These are phyloP conservation scores for Podabrus alpinus DNA, from an alignment of 2,888 invertebrate genomes.

Conservation along the genomic window DNA sequence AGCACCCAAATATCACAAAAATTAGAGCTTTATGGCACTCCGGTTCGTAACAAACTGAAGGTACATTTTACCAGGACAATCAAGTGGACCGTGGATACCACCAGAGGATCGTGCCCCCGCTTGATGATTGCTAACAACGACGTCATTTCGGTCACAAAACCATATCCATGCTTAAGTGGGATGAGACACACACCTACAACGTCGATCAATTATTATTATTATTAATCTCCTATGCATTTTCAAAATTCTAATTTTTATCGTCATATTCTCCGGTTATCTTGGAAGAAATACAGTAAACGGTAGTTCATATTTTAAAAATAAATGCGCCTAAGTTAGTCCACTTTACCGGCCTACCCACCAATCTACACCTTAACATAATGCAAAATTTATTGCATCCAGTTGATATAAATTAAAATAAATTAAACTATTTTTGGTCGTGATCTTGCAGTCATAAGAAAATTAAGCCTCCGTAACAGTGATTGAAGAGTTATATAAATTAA, in stretches of 20 bases:
- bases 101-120: slow-evolving; percentile 19
- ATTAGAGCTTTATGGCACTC: slow-evolving; percentile 23
- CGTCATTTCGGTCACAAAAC: slow-evolving; percentile 18
- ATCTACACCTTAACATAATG: background rate
- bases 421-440: slow-evolving; percentile 14
- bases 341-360: background rate
- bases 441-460: background rate
- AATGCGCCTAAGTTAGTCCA: background rate
- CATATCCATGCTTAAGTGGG: slow-evolving; percentile 12
- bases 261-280: background rate
- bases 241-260: background rate
- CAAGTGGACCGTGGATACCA: slow-evolving; percentile 26
- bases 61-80: slow-evolving; percentile 21
- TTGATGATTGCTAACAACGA: slow-evolving; percentile 13
- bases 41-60: slow-evolving; percentile 28
- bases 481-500: background rate
- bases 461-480: background rate
- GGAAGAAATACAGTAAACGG: background rate
- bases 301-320: background rate
- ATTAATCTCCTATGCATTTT: slow-evolving; percentile 12
- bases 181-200: slow-evolving; percentile 13
- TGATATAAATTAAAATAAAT: background rate
- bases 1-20: slow-evolving; percentile 12
- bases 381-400: slow-evolving; percentile 1
- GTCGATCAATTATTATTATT: background rate